phyloP scores from a whole-genome alignment of 2,888 invertebrate species.

The Mamestra brassicae region DNA sequence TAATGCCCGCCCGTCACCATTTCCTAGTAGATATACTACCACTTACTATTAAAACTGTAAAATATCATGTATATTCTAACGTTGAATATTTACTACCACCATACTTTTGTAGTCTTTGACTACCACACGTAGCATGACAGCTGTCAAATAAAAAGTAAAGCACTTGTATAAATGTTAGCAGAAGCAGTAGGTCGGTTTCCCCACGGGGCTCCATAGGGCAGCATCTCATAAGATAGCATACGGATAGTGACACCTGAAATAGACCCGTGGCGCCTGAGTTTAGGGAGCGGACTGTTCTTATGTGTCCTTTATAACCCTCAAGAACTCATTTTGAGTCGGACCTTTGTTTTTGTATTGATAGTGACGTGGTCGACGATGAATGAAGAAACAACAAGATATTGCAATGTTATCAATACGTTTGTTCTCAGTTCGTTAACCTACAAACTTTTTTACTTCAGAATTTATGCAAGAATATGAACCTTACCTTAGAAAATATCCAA shows the following conservation, averaged over 20 bases:
- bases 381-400: not conserved
- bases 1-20: no score
- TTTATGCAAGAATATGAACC: not conserved
- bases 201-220: constrained; percentile 15
- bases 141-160: constrained; percentile 32
- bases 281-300: not conserved
- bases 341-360: no score
- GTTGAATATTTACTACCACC: no score
- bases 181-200: not conserved
- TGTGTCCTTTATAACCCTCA: not conserved
- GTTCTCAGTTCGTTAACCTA: not conserved
- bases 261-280: constrained; percentile 24
- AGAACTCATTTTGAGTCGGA: not conserved
- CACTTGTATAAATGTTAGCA: not conserved
- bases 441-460: not conserved
- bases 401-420: not conserved
- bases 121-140: not conserved
- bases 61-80: no score
- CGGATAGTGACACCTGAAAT: constrained; percentile 47
- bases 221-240: constrained; percentile 42
- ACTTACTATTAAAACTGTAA: not conserved
- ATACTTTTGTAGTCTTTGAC: no score
- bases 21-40: no score
- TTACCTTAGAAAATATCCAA: not conserved
- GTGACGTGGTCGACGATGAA: not conserved